A percentile compares a stretch with the other conserved stretches of the same genome.
Conservation (phyloP, 2,888 invertebrate genomes). For the Sesamia inferens region DNA sequence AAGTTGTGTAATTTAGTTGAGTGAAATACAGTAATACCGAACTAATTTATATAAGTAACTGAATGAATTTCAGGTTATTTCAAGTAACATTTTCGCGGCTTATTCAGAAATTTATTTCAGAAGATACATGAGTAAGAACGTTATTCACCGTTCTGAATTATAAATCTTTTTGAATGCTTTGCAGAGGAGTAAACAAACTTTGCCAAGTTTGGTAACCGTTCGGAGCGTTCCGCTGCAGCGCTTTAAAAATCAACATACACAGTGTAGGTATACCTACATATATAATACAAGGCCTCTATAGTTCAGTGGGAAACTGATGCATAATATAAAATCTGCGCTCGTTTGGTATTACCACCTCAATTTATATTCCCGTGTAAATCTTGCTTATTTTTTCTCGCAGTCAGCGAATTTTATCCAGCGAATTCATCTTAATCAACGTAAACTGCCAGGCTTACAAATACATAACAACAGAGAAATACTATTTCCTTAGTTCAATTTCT, state of each 20-base stretch:
- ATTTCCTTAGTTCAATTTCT: slow-evolving; percentile 55
- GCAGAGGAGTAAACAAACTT: slow-evolving; percentile 54
- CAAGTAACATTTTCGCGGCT: slow-evolving; percentile 16
- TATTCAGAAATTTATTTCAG: slow-evolving; percentile 31
- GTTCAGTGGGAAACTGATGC: slow-evolving; percentile 50
- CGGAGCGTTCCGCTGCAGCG: slow-evolving; percentile 34
- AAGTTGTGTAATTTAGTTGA: slow-evolving; percentile 32
- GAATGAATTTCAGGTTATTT: slow-evolving; percentile 23
- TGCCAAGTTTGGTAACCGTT: slow-evolving; percentile 40
- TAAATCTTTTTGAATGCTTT: slow-evolving; percentile 53
- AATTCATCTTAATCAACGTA: slow-evolving; percentile 62
- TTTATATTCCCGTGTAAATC: slow-evolving; percentile 62
- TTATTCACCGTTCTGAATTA: slow-evolving; percentile 54
- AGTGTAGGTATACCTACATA: slow-evolving; percentile 17
- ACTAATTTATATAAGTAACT: slow-evolving; percentile 19
- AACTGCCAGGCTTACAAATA: slow-evolving; percentile 43
- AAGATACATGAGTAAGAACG: slow-evolving; percentile 39
- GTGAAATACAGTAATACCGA: slow-evolving; percentile 21
- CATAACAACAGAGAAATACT: slow-evolving; percentile 39
- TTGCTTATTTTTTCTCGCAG: slow-evolving; percentile 58
- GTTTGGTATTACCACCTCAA: slow-evolving; percentile 57
- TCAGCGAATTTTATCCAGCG: slow-evolving; percentile 55
- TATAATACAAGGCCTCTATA: slow-evolving; percentile 20
- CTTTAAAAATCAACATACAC: slow-evolving; percentile 58
- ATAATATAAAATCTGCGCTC: slow-evolving; percentile 64